A percentile compares a stretch with the other conserved stretches of the same genome.
Conservation (phyloP, 2,888 invertebrate species). For the Stenurella melanura region DNA sequence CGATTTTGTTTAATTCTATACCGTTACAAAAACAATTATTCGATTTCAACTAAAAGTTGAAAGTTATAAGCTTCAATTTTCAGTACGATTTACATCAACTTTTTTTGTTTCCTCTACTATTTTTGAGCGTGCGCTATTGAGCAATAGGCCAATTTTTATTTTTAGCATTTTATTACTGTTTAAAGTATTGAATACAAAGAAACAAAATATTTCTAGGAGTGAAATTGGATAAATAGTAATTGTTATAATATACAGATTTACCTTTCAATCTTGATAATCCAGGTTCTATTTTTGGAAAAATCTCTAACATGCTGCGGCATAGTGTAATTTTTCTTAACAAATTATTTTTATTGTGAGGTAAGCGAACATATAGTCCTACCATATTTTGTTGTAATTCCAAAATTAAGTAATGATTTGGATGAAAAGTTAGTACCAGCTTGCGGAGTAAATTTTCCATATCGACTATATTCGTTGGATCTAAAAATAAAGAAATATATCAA, state of each 20-base stretch:
- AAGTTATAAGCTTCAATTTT: too few relatives aligned
- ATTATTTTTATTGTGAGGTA: constrained; percentile 63
- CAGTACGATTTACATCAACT: too few relatives aligned
- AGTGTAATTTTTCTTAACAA: constrained; percentile 80
- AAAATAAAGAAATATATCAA: constrained; percentile 38
- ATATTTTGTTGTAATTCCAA: constrained; percentile 83
- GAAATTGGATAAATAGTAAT: too few relatives aligned
- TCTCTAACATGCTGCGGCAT: constrained; percentile 79
- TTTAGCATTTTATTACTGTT: too few relatives aligned
- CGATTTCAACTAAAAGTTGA: too few relatives aligned
- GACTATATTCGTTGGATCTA: constrained; percentile 74
- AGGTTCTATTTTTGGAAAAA: constrained; percentile 82
- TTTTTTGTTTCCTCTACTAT: too few relatives aligned
- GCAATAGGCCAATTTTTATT: too few relatives aligned
- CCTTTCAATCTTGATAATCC: constrained; percentile 83
- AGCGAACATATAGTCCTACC: constrained; percentile 74
- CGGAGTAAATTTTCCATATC: constrained; percentile 70
- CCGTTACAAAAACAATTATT: too few relatives aligned
- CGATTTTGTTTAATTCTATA: too few relatives aligned
- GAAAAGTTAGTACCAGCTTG: constrained; percentile 77
- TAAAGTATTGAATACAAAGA: too few relatives aligned
- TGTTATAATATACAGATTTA: constrained; percentile 61
- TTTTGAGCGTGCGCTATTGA: too few relatives aligned
- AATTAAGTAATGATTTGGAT: constrained; percentile 81
- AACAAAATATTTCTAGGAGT: too few relatives aligned